Evolutionary conservation across 2,797 vertebrate genomes (phyloP).

Genomic region (Lemur catta): DNA sequence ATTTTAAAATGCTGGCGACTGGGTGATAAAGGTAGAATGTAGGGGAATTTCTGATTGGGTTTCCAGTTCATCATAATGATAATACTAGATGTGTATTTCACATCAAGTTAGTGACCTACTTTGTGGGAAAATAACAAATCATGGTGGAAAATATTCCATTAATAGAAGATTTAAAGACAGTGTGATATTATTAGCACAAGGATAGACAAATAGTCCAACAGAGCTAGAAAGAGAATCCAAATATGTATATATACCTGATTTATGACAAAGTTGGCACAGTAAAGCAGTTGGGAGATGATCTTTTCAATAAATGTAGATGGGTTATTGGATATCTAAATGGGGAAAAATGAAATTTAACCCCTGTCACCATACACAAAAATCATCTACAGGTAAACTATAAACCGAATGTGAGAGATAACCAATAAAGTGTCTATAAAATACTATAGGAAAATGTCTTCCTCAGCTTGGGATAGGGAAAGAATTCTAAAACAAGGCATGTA

Average conservation of each 20-base stretch:
- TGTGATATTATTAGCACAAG: background rate
- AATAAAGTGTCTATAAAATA: slow-evolving; percentile 21
- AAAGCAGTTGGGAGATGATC: background rate
- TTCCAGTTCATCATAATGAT: background rate
- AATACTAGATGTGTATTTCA: background rate
- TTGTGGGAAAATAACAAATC: background rate
- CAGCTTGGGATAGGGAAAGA: background rate
- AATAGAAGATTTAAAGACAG: background rate
- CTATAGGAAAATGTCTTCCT: slow-evolving; percentile 29
- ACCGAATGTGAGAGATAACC: slow-evolving; percentile 16
- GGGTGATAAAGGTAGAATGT: background rate
- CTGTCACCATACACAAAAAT: slow-evolving; percentile 4
- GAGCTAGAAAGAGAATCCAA: slow-evolving; percentile 43
- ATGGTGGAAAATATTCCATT: background rate
- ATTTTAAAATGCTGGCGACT: slow-evolving; percentile 42
- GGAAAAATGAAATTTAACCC: background rate
- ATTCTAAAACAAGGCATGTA: slow-evolving; percentile 33
- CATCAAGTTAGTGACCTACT: slow-evolving; percentile 10
- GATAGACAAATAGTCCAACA: background rate
- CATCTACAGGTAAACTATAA: background rate
- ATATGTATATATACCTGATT: background rate
- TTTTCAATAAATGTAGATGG: slow-evolving; percentile 31
- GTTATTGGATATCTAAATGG: background rate
- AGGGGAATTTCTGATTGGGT: slow-evolving; percentile 16
- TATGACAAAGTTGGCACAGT: background rate